These are phyloP conservation scores for Crotalus helleri DNA, from an alignment of 2,113 vertebrate species.

Conservation along the genomic window DNA sequence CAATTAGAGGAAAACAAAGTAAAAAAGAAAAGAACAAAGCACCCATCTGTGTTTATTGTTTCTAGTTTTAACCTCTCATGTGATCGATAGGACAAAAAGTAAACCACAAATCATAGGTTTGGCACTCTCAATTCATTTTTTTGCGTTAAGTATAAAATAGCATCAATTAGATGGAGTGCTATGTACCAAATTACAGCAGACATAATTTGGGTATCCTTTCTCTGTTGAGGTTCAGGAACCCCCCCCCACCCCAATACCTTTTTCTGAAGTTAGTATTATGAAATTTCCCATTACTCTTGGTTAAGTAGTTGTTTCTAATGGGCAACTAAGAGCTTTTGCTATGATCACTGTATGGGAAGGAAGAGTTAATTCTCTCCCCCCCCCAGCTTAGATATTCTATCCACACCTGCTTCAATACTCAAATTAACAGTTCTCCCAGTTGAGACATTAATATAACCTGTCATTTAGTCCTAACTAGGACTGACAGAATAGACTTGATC, in stretches of 20 bases:
- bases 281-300: neutral
- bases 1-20: neutral
- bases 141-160: neutral
- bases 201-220: neutral
- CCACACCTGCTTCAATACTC: neutral
- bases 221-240: neutral
- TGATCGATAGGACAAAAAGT: neutral
- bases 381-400: neutral
- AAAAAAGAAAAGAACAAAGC: neutral
- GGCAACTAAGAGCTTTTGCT: neutral
- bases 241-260: neutral
- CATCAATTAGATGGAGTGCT: neutral
- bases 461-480: neutral
- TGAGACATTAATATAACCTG: neutral
- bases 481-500: neutral
- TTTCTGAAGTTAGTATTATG: neutral
- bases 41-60: neutral
- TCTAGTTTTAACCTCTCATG: neutral
- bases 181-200: neutral
- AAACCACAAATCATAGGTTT: neutral
- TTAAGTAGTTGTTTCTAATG: neutral
- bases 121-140: neutral
- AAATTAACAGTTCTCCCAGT: neutral
- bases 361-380: neutral
- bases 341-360: neutral